These are phyloP conservation scores for Morelia viridis DNA, from an alignment of 2,797 vertebrate genomes.

Conservation along the genomic window DNA sequence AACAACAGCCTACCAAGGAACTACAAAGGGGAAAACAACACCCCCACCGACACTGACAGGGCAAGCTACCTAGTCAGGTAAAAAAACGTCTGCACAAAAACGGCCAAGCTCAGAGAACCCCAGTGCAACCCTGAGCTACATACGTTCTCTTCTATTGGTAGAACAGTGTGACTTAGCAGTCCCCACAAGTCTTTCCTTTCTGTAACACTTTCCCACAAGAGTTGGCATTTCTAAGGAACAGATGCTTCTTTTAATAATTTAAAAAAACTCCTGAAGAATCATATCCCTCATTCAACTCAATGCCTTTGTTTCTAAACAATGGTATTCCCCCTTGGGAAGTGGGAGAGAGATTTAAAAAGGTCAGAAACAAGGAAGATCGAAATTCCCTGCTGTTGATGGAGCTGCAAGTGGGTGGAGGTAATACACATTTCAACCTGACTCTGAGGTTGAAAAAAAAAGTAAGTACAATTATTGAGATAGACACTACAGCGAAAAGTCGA, in stretches of 20 bases:
- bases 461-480: slow-evolving; percentile 23
- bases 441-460: slow-evolving; percentile 19
- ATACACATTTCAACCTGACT: not conserved
- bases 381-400: not conserved
- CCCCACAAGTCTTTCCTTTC: rapidly evolving
- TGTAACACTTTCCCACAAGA: not conserved
- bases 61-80: too few relatives aligned
- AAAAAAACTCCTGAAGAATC: not conserved
- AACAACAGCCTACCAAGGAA: too few relatives aligned
- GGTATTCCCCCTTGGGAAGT: not conserved
- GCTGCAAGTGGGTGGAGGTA: not conserved
- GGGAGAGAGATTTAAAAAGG: slow-evolving; percentile 24
- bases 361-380: not conserved
- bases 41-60: too few relatives aligned
- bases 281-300: not conserved
- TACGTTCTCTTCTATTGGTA: too few relatives aligned
- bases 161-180: not conserved
- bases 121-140: too few relatives aligned
- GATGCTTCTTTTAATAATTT: slow-evolving; percentile 24
- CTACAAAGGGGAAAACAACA: too few relatives aligned
- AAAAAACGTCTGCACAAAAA: too few relatives aligned
- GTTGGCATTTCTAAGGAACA: not conserved
- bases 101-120: too few relatives aligned
- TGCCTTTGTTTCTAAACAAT: not conserved
- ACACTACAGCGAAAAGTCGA: slow-evolving; percentile 12